A percentile compares a stretch with the other conserved stretches of the same genome.
Evolutionary conservation across 2,797 vertebrate species (phyloP).

Genomic region (Sebastiscus tertius): DNA sequence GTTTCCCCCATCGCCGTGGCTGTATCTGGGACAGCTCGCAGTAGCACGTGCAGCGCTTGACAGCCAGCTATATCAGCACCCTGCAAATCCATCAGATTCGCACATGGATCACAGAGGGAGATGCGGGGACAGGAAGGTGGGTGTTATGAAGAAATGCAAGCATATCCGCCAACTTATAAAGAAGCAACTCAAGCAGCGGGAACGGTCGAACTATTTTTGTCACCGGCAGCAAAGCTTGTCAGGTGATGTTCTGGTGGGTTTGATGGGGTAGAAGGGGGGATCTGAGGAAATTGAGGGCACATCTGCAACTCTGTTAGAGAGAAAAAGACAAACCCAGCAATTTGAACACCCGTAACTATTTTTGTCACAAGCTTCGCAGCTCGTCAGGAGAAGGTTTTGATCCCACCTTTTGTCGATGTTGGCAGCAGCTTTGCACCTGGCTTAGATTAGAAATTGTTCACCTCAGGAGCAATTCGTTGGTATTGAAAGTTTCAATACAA

Average conservation of each 20-base stretch:
- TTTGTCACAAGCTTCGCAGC: not conserved
- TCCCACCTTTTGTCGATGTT: not conserved
- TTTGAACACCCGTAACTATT: not conserved
- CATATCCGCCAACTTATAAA: not conserved
- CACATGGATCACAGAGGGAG: conserved; percentile 36
- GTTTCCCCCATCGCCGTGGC: conserved; percentile 2
- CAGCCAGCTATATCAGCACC: conserved; percentile 34
- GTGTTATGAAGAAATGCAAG: not conserved
- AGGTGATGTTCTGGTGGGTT: not conserved
- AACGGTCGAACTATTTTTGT: not conserved
- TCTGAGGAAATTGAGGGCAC: not conserved
- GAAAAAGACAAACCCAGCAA: not conserved
- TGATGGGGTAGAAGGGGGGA: not conserved
- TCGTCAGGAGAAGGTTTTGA: not conserved
- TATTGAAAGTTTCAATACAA: not conserved
- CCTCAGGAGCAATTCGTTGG: not conserved
- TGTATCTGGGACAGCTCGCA: conserved; percentile 44
- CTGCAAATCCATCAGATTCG: conserved; percentile 49
- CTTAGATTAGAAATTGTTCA: not conserved
- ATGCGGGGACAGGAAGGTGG: conserved; percentile 1
- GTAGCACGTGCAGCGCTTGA: conserved; percentile 28
- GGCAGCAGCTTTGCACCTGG: not conserved
- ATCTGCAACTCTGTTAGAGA: not conserved
- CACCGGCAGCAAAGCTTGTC: not conserved
- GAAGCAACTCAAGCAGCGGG: not conserved